phyloP scores from a whole-genome alignment of 37 sponge, comb jelly and placozoan species.

The Agelas oroides region DNA sequence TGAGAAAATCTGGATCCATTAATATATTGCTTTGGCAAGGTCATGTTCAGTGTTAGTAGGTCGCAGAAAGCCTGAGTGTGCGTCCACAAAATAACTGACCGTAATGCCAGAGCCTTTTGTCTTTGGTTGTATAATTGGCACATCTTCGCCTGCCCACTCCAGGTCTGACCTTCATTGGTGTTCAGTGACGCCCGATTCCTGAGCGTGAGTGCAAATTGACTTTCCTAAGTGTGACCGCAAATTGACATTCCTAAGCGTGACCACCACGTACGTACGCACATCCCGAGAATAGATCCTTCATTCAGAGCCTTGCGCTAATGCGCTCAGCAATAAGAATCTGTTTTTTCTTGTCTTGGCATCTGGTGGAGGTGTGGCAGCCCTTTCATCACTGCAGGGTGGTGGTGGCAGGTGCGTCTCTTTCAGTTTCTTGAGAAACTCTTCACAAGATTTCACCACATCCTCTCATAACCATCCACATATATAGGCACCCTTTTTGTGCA shows the following conservation, averaged over 20 bases:
- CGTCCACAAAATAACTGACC: conserved; percentile 15
- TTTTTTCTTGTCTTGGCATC: conserved; percentile 6
- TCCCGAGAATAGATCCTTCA: too few relatives aligned
- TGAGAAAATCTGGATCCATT: not conserved
- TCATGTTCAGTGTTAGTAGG: not conserved
- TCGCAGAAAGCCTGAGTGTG: not conserved
- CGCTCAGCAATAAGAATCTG: conserved; percentile 9
- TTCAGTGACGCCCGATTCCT: too few relatives aligned
- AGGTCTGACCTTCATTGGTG: conserved; percentile 22
- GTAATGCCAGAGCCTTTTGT: conserved; percentile 11
- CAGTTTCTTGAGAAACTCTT: not conserved
- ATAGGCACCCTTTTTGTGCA: conserved; percentile 35
- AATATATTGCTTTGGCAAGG: not conserved
- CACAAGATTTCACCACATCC: conserved; percentile 38
- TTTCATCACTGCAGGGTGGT: conserved; percentile 1
- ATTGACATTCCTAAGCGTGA: too few relatives aligned
- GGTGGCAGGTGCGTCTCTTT: not conserved
- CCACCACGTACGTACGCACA: too few relatives aligned
- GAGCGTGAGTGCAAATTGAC: too few relatives aligned
- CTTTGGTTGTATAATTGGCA: conserved; percentile 1
- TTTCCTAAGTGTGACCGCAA: too few relatives aligned
- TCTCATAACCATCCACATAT: conserved; percentile 67
- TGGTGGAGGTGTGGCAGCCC: not conserved
- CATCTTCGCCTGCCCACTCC: conserved; percentile 8
- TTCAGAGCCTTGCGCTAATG: too few relatives aligned